Conservation (phyloP, 2,113 vertebrate genomes). For the Leptobrachium leishanense region DNA sequence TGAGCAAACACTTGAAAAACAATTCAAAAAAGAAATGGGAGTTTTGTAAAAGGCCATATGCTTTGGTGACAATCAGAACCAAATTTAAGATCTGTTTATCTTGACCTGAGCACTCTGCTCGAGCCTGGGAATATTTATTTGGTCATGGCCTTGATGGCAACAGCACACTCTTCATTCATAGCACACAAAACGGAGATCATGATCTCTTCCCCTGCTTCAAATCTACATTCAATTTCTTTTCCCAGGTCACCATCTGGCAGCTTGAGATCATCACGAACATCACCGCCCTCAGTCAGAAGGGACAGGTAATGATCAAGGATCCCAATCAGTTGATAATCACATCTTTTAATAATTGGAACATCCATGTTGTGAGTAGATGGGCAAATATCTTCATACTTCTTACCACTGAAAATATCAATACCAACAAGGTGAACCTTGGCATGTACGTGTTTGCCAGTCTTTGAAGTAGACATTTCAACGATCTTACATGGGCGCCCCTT, state of each 20-base stretch:
- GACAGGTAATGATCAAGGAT: conserved; percentile 90
- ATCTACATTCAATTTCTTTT: conserved; percentile 90
- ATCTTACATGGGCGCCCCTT: conserved; percentile 96
- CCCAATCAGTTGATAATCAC: conserved; percentile 92
- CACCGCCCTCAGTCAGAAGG: conserved; percentile 90
- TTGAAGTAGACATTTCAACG: conserved; percentile 96
- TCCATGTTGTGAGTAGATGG: conserved; percentile 99
- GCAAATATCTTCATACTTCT: conserved; percentile 98
- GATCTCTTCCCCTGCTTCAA: conserved; percentile 86
- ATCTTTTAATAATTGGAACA: conserved; percentile 94
- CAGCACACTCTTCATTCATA: conserved; percentile 96
- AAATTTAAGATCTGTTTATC: conserved; percentile 86
- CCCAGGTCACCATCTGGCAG: conserved; percentile 91
- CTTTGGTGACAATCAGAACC: conserved; percentile 93
- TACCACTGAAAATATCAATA: conserved; percentile 95
- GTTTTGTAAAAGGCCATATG: conserved; percentile 79
- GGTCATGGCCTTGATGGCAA: conserved; percentile 90
- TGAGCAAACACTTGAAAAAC: conserved; percentile 64
- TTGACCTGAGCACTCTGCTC: conserved; percentile 78
- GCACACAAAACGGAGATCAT: conserved; percentile 93
- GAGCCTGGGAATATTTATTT: conserved; percentile 75
- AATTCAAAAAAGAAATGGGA: conserved; percentile 33
- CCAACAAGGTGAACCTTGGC: conserved; percentile 97
- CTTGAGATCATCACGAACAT: conserved; percentile 92
- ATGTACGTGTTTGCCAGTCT: conserved; percentile 95